A percentile compares a stretch with the other conserved stretches of the same genome.
Conservation (phyloP, 2,797 vertebrate genomes). For the Remorina albescens region DNA sequence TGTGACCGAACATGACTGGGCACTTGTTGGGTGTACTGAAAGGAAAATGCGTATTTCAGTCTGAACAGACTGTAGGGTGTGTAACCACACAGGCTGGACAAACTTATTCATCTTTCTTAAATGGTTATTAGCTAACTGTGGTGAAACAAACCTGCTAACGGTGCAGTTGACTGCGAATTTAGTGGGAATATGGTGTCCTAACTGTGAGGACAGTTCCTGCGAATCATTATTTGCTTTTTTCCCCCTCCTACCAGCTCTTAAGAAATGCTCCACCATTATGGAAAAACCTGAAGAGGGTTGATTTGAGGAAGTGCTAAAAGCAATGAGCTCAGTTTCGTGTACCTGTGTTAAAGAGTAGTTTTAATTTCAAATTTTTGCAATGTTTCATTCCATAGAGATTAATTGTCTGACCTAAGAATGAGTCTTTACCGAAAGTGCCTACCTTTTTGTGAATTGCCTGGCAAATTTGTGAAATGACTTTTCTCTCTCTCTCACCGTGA, state of each 20-base stretch:
- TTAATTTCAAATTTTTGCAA: constrained; percentile 50
- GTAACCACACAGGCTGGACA: constrained; percentile 39
- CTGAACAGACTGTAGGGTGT: constrained; percentile 41
- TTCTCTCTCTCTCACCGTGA: constrained; percentile 15
- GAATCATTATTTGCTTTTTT: constrained; percentile 23
- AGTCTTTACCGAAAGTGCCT: constrained; percentile 49
- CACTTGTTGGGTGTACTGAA: constrained; percentile 21
- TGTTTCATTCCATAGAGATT: constrained; percentile 39
- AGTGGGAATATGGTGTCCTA: constrained; percentile 42
- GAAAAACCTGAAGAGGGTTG: constrained; percentile 24
- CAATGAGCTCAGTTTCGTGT: constrained; percentile 40
- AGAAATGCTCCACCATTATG: constrained; percentile 16
- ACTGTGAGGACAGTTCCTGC: constrained; percentile 28
- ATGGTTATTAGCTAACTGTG: constrained; percentile 10
- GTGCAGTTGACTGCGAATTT: constrained; percentile 22
- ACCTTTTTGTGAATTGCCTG: constrained; percentile 37
- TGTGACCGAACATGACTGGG: constrained; percentile 56
- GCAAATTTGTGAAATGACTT: constrained; percentile 41
- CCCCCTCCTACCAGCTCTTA: constrained; percentile 8
- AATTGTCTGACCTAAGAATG: constrained; percentile 40
- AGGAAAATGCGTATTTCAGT: constrained; percentile 40
- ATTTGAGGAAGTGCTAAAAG: constrained; percentile 39
- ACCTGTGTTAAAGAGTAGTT: constrained; percentile 41
- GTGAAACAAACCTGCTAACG: constrained; percentile 36
- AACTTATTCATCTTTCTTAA: constrained; percentile 42